These are phyloP conservation scores for Aphelocoma californica DNA, from an alignment of 2,797 vertebrate species.

Conservation along the genomic window DNA sequence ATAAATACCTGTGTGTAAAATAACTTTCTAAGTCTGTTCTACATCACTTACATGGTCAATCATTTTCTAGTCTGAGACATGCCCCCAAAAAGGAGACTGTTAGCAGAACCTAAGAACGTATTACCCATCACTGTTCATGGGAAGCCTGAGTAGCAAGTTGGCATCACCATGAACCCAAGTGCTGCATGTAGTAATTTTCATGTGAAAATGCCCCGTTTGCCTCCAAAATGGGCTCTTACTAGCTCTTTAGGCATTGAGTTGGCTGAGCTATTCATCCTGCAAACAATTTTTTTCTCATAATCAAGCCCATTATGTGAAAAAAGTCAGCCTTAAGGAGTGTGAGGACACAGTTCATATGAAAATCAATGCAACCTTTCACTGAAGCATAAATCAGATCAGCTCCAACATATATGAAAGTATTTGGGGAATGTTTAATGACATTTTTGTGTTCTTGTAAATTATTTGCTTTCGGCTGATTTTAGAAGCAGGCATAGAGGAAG, in stretches of 20 bases:
- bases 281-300: neutral
- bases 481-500: neutral
- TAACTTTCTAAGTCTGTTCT: neutral
- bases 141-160: neutral
- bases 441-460: constrained; percentile 40
- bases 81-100: neutral
- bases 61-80: neutral
- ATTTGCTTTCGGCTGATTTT: neutral
- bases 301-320: neutral
- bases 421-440: constrained; percentile 32
- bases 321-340: neutral
- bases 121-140: neutral
- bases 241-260: neutral
- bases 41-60: neutral
- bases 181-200: neutral
- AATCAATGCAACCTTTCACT: constrained; percentile 52
- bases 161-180: neutral
- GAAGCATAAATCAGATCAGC: neutral
- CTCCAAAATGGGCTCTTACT: neutral
- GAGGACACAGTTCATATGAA: neutral
- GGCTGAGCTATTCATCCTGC: neutral
- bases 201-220: neutral
- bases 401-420: constrained; percentile 32
- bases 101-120: neutral
- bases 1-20: neutral